phyloP scores from a whole-genome alignment of 2,888 invertebrate species.

The Leucophenga maculata region DNA sequence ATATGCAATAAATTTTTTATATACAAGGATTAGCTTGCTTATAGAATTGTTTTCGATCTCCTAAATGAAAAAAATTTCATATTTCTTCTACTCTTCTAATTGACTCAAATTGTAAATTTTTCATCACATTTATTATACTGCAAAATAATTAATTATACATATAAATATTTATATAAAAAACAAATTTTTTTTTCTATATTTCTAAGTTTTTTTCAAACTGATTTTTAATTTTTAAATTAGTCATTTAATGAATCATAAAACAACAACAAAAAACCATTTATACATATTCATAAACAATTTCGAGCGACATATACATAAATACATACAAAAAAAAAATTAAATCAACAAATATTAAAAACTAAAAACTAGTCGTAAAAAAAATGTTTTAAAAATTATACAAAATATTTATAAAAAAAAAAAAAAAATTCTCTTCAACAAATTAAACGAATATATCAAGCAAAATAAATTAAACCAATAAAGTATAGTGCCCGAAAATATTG shows the following conservation, averaged over 20 bases:
- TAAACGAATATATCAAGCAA: not conserved
- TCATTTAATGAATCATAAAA: conserved; percentile 35
- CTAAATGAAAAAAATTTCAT: not conserved
- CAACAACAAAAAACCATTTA: conserved; percentile 15
- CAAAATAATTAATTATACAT: not conserved
- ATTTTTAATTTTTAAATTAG: conserved; percentile 13
- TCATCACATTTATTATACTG: not conserved
- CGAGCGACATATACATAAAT: conserved; percentile 30
- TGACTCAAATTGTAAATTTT: conserved; percentile 6
- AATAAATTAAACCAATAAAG: not conserved
- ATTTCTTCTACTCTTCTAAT: no score
- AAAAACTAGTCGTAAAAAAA: conserved; percentile 16
- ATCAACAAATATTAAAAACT: not conserved
- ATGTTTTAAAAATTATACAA: conserved; percentile 19
- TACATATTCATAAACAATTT: conserved; percentile 48
- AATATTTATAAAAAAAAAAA: not conserved
- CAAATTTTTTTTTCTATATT: not conserved
- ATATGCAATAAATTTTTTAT: no score
- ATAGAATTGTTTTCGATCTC: conserved; percentile 10
- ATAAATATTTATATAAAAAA: not conserved
- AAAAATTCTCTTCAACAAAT: not conserved
- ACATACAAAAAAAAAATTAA: conserved; percentile 19
- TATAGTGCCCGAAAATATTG: not conserved
- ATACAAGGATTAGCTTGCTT: no score
- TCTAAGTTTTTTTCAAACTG: not conserved